phyloP scores from a whole-genome alignment of 2,113 vertebrate species.

The Tyrannus savana region DNA sequence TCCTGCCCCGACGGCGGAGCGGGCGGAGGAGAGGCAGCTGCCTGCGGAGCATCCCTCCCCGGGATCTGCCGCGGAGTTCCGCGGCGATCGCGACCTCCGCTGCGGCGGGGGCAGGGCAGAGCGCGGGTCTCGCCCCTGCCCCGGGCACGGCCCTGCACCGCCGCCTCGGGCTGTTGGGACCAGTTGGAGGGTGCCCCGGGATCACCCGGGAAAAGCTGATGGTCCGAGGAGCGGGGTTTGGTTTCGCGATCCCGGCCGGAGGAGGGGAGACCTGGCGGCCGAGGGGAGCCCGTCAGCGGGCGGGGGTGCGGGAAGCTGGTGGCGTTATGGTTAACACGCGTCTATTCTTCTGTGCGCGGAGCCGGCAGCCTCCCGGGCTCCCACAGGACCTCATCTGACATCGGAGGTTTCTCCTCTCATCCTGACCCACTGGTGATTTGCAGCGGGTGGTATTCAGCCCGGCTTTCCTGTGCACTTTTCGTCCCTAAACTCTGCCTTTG shows the following conservation, averaged over 20 bases:
- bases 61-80: not conserved
- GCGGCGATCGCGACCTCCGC: not conserved
- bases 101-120: not conserved
- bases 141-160: not conserved
- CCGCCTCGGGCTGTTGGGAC: not conserved
- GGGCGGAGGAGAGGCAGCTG: not conserved
- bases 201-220: not conserved
- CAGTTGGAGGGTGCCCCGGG: not conserved
- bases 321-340: conserved; percentile 30
- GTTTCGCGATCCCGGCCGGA: not conserved
- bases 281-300: not conserved
- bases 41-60: not conserved
- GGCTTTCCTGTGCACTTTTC: not conserved
- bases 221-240: not conserved
- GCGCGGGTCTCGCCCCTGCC: not conserved
- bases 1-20: conserved; percentile 2
- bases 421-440: conserved; percentile 44
- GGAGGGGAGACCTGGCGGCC: not conserved
- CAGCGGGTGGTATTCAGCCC: conserved; percentile 29
- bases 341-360: conserved; percentile 63
- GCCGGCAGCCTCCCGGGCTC: conserved; percentile 59
- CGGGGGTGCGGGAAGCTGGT: not conserved
- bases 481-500: conserved; percentile 28
- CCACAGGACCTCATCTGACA: conserved; percentile 67
- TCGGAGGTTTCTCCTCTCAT: conserved; percentile 58